These are phyloP conservation scores for Haemorhous mexicanus DNA, from an alignment of 2,113 vertebrate genomes.

Conservation along the genomic window DNA sequence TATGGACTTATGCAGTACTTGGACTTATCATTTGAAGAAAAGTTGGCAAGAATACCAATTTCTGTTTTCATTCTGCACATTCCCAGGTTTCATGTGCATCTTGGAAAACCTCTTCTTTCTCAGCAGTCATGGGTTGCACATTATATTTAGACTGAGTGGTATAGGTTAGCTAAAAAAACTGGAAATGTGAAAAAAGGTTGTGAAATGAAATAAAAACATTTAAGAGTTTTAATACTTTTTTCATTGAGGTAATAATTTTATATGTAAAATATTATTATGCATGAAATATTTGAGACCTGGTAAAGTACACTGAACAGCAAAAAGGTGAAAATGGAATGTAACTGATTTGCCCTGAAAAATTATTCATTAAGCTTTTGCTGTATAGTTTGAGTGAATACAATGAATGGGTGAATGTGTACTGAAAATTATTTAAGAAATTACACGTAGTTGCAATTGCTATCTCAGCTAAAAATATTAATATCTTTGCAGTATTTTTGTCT, in stretches of 20 bases:
- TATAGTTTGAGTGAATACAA: accelerated
- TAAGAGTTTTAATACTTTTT: not conserved
- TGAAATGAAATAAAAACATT: not conserved
- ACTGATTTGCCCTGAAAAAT: not conserved
- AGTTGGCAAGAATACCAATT: not conserved
- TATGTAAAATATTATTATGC: not conserved
- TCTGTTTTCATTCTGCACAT: not conserved
- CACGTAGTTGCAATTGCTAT: not conserved
- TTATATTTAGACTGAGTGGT: not conserved
- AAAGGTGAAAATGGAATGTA: not conserved
- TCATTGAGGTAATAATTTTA: not conserved
- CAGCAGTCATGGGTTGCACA: accelerated
- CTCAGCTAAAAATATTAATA: not conserved
- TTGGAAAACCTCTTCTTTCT: not conserved
- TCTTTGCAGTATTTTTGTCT: not conserved
- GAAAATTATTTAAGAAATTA: not conserved
- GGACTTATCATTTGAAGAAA: not conserved
- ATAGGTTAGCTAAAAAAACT: not conserved
- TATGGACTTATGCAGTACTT: not conserved
- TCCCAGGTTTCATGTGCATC: not conserved
- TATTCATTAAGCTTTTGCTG: not conserved
- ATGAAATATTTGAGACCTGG: not conserved
- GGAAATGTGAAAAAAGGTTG: not conserved
- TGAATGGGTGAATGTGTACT: not conserved
- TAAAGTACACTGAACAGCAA: not conserved